Conservation (phyloP, 2,113 vertebrate species). For the Lutjanus erythropterus region DNA sequence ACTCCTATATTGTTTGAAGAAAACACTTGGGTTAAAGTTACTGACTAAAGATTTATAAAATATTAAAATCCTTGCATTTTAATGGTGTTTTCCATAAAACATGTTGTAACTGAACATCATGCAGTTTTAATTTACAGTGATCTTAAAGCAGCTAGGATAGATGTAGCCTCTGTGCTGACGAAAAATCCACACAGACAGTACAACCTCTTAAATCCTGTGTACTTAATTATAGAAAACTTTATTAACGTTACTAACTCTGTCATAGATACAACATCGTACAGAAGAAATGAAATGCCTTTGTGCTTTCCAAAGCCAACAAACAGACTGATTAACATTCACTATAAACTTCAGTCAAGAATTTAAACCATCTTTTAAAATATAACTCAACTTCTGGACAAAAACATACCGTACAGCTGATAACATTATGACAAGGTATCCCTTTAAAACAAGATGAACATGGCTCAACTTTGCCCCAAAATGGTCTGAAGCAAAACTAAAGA, state of each 20-base stretch:
- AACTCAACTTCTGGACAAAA: background rate
- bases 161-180: background rate
- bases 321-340: background rate
- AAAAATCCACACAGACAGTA: background rate
- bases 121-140: background rate
- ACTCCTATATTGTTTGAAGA: background rate
- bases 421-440: background rate
- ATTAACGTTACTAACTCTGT: background rate
- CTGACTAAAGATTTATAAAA: background rate
- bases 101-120: background rate
- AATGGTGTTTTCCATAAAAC: background rate
- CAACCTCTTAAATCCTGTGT: background rate
- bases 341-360: background rate
- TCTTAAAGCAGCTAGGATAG: background rate
- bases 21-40: background rate
- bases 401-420: background rate
- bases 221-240: background rate
- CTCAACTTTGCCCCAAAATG: background rate
- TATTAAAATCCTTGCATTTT: background rate
- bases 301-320: background rate
- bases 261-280: background rate
- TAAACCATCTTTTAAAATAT: background rate
- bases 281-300: background rate
- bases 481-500: background rate
- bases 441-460: conserved; percentile 21